Conservation (phyloP, 53 echinoderm and acorn worm species). For the Apostichopus leukothele region DNA sequence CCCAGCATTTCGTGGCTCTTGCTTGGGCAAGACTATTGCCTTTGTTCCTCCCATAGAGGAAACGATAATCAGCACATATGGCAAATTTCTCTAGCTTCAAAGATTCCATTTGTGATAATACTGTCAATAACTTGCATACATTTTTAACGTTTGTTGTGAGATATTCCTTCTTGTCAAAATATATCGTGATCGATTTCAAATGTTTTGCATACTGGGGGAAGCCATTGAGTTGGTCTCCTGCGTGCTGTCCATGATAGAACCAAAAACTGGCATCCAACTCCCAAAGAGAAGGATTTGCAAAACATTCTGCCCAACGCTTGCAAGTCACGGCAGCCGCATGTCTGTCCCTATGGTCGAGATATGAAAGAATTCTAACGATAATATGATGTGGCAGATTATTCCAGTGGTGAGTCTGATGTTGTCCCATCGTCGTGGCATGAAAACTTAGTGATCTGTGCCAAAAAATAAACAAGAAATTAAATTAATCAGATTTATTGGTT, state of each 20-base stretch:
- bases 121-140: slow-evolving; percentile 72
- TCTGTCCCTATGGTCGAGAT: slow-evolving; percentile 65
- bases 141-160: slow-evolving; percentile 66
- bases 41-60: slow-evolving; percentile 46
- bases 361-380: slow-evolving; percentile 69
- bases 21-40: slow-evolving; percentile 35
- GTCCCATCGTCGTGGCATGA: slow-evolving; percentile 19
- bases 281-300: slow-evolving; percentile 77
- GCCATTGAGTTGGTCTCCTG: slow-evolving; percentile 66
- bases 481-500: background rate
- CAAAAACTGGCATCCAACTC: slow-evolving; percentile 62
- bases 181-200: slow-evolving; percentile 65
- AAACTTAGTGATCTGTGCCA: background rate
- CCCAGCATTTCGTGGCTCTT: slow-evolving; percentile 56
- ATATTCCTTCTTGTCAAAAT: slow-evolving; percentile 67
- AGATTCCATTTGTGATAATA: slow-evolving; percentile 54
- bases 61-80: slow-evolving; percentile 45
- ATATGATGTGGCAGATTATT: slow-evolving; percentile 84
- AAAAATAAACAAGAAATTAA: background rate
- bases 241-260: slow-evolving; percentile 63
- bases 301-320: slow-evolving; percentile 76
- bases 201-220: slow-evolving; percentile 75
- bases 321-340: slow-evolving; percentile 66
- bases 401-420: slow-evolving; percentile 62
- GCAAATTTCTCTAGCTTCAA: slow-evolving; percentile 45